phyloP scores from a whole-genome alignment of 2,113 vertebrate genomes.

The Carassius gibelio region DNA sequence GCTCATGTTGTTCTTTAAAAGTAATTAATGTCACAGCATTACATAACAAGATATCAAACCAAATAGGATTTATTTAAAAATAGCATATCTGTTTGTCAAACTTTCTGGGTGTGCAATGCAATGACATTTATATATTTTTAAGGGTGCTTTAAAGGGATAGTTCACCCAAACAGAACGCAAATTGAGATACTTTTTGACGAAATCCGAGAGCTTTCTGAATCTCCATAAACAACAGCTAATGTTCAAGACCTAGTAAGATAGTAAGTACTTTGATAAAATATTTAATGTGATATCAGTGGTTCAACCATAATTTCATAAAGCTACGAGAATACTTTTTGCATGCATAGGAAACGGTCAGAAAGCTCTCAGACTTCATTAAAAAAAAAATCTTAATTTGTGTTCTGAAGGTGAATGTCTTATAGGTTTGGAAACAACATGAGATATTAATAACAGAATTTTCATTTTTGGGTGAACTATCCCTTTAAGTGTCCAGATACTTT shows the following conservation, averaged over 20 bases:
- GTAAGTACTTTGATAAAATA: too few species aligned
- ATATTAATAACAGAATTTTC: background rate
- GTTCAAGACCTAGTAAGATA: too few species aligned
- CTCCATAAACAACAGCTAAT: too few species aligned
- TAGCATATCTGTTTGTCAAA: background rate
- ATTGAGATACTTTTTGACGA: too few species aligned
- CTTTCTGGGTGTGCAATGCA: background rate
- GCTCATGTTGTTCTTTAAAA: background rate
- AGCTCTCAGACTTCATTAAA: background rate
- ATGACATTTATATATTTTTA: background rate
- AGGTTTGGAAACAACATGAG: too few species aligned
- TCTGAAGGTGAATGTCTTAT: background rate
- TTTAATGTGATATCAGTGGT: too few species aligned
- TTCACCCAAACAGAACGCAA: background rate
- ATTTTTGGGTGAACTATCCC: background rate
- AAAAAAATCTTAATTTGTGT: background rate
- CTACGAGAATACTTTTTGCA: too few species aligned
- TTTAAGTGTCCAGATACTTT: background rate
- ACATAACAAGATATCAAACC: background rate
- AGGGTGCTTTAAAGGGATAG: background rate
- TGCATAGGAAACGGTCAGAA: too few species aligned
- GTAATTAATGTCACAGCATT: background rate
- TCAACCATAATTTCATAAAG: too few species aligned
- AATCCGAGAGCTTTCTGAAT: too few species aligned
- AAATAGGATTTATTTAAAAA: slow-evolving; percentile 7